These are phyloP conservation scores for Dioctria rufipes DNA, from an alignment of 2,888 invertebrate species.

Conservation along the genomic window DNA sequence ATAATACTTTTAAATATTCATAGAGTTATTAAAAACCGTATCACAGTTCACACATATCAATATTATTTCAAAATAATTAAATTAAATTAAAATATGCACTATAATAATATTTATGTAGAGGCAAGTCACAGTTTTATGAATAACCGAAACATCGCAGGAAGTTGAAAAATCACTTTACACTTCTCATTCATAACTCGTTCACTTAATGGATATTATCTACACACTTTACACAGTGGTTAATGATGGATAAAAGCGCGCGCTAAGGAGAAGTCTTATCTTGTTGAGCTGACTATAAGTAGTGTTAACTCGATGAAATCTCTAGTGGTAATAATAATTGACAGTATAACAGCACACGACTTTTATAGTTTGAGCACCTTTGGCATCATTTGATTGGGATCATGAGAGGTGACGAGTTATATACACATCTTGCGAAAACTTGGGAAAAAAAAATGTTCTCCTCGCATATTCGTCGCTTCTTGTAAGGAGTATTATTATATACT, in stretches of 20 bases:
- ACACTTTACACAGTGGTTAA: neutral
- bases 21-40: slow-evolving; percentile 26
- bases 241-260: neutral
- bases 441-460: slow-evolving; percentile 24
- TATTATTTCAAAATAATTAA: slow-evolving; percentile 18
- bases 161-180: slow-evolving; percentile 24
- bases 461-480: slow-evolving; percentile 1
- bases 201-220: neutral
- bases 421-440: slow-evolving; percentile 3
- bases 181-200: slow-evolving; percentile 24
- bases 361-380: slow-evolving; percentile 57
- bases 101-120: neutral
- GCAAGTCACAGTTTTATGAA: neutral
- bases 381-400: slow-evolving; percentile 58
- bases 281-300: neutral
- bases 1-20: slow-evolving; percentile 25
- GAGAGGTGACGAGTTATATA: slow-evolving; percentile 49
- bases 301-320: slow-evolving; percentile 57
- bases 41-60: slow-evolving; percentile 54
- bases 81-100: slow-evolving; percentile 8
- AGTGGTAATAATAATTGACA: slow-evolving; percentile 59
- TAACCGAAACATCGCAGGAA: neutral
- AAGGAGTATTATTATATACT: slow-evolving; percentile 3
- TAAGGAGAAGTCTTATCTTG: slow-evolving; percentile 1
- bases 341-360: slow-evolving; percentile 57